Base-by-base conservation (phyloP, 2,888 invertebrate genomes). In the Dryobota labecula region DNA sequence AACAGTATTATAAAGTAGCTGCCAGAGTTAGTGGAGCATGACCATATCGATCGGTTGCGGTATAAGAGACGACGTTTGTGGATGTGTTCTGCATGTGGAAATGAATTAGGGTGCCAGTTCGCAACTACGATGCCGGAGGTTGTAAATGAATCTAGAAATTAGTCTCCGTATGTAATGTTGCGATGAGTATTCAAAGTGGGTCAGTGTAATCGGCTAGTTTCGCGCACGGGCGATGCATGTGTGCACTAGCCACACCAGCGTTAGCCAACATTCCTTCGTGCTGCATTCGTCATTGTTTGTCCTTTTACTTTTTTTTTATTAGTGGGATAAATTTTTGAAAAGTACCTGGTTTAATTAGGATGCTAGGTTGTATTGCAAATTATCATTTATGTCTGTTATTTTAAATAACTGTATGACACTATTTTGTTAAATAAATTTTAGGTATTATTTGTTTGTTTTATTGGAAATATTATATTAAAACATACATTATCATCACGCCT, bases 391-490 rank as follows among this genome's bases (percentile, higher is more conserved):
- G 94, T 95, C 94, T 94, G 95, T 96, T 96, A 95, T 95, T 95
- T 95, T 94, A 91, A 96, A 95, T 95, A 95, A 95, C 95, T 93
- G 94, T 95, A 95, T 94, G 95, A 96, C 95, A 95, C 92, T 95
- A 95, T 95, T 96, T 96, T 96, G 95, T 95, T 95, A 95, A 94
- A 95, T 96, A 96, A 95, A 96, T 95, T 95, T 94, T 94, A 95
- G 95, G 94, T 95, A 95, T 94, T 94, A 88, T 88, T 84, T 74
- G 54, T 76, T 87, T 88, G 90, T 93, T 93, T 92, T 80, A 90
- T 93, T 93, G 83, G 18, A 36, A 72, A 70, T 20, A 9, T 5
- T n/a, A 11, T 30, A 45, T 11, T n/a, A n/a, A 38, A 64, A 27
- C n/a, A 15, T 36, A 20, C 11, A 36, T 43, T n/a, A 33, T 33